phyloP scores from a whole-genome alignment of 2,113 vertebrate species.

The Dunckerocampus dactyliophorus region DNA sequence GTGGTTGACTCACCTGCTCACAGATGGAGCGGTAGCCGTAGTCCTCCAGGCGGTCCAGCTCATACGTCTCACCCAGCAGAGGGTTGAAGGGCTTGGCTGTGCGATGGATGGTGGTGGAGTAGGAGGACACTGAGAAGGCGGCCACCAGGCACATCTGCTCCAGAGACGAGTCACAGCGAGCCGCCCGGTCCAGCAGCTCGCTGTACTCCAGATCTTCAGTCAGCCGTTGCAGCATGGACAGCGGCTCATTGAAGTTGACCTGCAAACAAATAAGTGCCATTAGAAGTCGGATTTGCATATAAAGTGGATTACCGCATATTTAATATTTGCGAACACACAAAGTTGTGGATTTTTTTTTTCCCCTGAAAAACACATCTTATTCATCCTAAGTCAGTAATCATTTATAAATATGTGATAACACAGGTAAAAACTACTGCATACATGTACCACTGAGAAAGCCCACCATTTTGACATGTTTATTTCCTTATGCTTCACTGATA shows the following conservation, averaged over 20 bases:
- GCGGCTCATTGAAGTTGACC: conserved; percentile 85
- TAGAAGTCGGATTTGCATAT: not conserved
- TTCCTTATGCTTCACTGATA: too few relatives aligned
- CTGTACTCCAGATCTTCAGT: conserved; percentile 94
- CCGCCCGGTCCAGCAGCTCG: conserved; percentile 86
- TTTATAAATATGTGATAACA: too few relatives aligned
- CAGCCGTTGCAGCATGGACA: conserved; percentile 90
- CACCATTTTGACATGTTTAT: too few relatives aligned
- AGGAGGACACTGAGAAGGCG: conserved; percentile 73
- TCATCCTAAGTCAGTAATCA: too few relatives aligned
- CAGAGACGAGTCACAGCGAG: conserved; percentile 61
- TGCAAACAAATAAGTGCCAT: conserved; percentile 13
- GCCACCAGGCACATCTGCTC: conserved; percentile 75
- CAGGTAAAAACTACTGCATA: too few relatives aligned
- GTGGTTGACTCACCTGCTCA: conserved; percentile 60
- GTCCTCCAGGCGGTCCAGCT: conserved; percentile 71
- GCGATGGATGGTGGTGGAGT: conserved; percentile 72
- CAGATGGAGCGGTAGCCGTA: conserved; percentile 70
- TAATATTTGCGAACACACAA: too few relatives aligned
- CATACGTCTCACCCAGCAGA: conserved; percentile 73
- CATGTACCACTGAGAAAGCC: too few relatives aligned
- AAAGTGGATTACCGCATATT: too few relatives aligned
- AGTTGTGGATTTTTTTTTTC: too few relatives aligned
- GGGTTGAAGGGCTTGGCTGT: conserved; percentile 76
- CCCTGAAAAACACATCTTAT: too few relatives aligned